These are phyloP conservation scores for Masnerella sp. DNA, from an alignment of 2,888 invertebrate species.

Conservation along the genomic window DNA sequence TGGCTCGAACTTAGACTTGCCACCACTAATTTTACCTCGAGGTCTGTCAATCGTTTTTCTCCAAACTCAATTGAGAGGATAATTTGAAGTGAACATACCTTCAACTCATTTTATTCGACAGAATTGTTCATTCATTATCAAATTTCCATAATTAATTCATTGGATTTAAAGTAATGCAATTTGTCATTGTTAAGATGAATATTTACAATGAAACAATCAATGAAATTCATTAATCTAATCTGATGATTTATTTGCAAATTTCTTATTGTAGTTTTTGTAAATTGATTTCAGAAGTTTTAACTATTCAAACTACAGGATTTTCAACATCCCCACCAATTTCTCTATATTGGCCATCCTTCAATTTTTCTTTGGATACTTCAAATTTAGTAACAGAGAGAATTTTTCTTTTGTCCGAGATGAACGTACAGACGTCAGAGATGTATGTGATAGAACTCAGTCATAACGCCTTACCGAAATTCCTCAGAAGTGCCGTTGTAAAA, in stretches of 20 bases:
- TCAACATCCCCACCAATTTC: constrained; percentile 49
- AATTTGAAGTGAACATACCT: background rate
- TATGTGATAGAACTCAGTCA: constrained; percentile 59
- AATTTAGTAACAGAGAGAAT: constrained; percentile 43
- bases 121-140: too few species aligned
- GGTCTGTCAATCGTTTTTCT: constrained; percentile 26
- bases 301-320: constrained; percentile 42
- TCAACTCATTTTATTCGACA: too few species aligned
- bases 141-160: too few species aligned
- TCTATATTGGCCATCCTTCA: constrained; percentile 52
- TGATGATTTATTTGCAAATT: too few species aligned
- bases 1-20: constrained; percentile 47
- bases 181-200: too few species aligned
- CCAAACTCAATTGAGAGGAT: background rate
- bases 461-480: constrained; percentile 38
- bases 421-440: constrained; percentile 43
- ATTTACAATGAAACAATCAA: too few species aligned
- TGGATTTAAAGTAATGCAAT: too few species aligned
- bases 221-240: too few species aligned
- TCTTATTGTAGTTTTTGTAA: too few species aligned
- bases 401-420: constrained; percentile 49
- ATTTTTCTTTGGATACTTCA: constrained; percentile 57
- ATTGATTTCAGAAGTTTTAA: constrained; percentile 48
- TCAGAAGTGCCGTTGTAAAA: constrained; percentile 55
- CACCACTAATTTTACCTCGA: constrained; percentile 37